These are phyloP conservation scores for Metalampra italica DNA, from an alignment of 2,888 invertebrate genomes.

Conservation along the genomic window DNA sequence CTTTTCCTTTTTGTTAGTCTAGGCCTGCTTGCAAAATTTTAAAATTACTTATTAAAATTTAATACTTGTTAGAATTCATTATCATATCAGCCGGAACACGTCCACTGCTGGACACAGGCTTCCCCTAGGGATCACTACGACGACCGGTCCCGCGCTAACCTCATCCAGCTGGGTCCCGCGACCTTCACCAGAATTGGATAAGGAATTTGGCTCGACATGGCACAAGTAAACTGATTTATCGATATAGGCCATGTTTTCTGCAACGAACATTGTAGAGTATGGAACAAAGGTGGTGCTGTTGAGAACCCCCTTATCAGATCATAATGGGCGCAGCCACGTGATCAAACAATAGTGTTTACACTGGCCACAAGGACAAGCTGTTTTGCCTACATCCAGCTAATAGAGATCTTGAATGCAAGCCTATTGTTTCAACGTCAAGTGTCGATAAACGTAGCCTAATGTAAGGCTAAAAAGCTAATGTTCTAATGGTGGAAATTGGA, in stretches of 20 bases:
- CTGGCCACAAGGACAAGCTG: constrained; percentile 54
- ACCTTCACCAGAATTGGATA: no score
- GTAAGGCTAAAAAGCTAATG: no score
- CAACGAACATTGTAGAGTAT: constrained; percentile 9
- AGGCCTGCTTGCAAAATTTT: no score
- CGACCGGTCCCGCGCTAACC: no score
- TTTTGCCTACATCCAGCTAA: constrained; percentile 36
- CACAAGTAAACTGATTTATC: constrained; percentile 9
- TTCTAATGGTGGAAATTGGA: no score
- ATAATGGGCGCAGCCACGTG: constrained; percentile 65
- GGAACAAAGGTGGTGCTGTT: constrained; percentile 49
- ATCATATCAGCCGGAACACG: no score
- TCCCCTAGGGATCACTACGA: no score
- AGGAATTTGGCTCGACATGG: background rate
- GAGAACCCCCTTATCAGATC: constrained; percentile 56
- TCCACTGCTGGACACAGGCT: no score
- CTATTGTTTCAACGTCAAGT: constrained; percentile 39
- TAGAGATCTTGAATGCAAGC: constrained; percentile 36
- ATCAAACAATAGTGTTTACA: constrained; percentile 72
- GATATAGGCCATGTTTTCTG: constrained; percentile 8
- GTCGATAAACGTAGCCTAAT: constrained; percentile 21
- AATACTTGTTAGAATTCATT: no score
- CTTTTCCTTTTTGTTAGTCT: no score
- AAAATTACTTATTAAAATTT: no score
- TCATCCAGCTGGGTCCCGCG: no score